Conservation (phyloP, 2,113 vertebrate genomes). For the Crypturellus undulatus region DNA sequence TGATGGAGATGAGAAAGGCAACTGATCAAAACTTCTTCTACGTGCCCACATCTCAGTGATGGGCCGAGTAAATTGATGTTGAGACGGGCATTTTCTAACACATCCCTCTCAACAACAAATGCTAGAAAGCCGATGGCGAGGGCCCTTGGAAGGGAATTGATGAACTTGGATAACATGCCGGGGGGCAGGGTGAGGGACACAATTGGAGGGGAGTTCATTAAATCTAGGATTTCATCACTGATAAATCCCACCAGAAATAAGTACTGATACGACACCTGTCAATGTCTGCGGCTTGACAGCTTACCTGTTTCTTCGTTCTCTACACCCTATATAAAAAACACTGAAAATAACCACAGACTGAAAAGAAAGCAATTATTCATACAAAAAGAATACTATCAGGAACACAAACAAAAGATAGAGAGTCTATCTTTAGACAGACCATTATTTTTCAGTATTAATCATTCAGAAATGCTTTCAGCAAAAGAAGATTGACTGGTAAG, state of each 20-base stretch:
- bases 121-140: background rate
- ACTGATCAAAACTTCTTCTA: background rate
- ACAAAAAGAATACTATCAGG: background rate
- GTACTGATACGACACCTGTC: background rate
- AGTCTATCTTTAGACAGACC: no score
- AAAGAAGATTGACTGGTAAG: background rate
- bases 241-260: background rate
- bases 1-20: background rate
- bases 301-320: background rate
- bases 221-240: background rate
- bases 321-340: background rate
- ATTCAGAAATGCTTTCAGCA: background rate
- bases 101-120: background rate
- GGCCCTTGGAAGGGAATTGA: background rate
- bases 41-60: background rate
- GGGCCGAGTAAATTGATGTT: background rate
- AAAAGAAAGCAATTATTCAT: background rate
- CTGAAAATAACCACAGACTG: background rate
- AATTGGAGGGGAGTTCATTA: background rate
- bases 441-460: background rate
- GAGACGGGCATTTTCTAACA: background rate
- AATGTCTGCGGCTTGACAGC: background rate
- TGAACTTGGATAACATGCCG: background rate
- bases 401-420: background rate
- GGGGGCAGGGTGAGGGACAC: fast-evolving